Conservation (phyloP, 2,888 invertebrate species). For the Eupsilia transversa region DNA sequence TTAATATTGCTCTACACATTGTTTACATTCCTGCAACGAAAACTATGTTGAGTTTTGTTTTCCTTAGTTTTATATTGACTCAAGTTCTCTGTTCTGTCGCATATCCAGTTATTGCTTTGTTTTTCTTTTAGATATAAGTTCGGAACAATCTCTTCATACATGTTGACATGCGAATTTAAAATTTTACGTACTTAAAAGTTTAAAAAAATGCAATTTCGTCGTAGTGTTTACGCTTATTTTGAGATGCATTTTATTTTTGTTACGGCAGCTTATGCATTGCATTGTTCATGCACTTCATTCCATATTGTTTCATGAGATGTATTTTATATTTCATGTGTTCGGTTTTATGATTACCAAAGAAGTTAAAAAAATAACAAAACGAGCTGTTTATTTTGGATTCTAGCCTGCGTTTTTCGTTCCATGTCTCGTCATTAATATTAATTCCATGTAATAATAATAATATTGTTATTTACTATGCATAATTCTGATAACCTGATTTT, state of each 20-base stretch:
- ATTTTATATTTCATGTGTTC: conserved; percentile 79
- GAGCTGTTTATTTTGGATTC: conserved; percentile 76
- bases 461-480: conserved; percentile 87
- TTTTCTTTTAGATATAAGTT: conserved; percentile 83
- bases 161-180: conserved; percentile 84
- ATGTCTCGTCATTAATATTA: conserved; percentile 83
- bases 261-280: conserved; percentile 88
- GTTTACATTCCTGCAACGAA: conserved; percentile 90
- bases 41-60: conserved; percentile 89
- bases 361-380: conserved; percentile 78
- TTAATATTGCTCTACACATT: conserved; percentile 87
- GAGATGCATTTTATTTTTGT: conserved; percentile 85
- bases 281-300: conserved; percentile 85
- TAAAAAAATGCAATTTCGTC: conserved; percentile 77
- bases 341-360: conserved; percentile 87
- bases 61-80: conserved; percentile 85
- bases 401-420: conserved; percentile 76
- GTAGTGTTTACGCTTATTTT: conserved; percentile 86
- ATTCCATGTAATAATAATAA: conserved; percentile 78
- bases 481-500: conserved; percentile 84
- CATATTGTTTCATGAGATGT: conserved; percentile 80
- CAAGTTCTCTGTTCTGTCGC: conserved; percentile 79
- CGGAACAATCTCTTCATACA: conserved; percentile 80
- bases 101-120: conserved; percentile 85
- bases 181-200: conserved; percentile 87